Conservation (phyloP, 1,140 invertebrate genomes). For the Zelostemma sp. region DNA sequence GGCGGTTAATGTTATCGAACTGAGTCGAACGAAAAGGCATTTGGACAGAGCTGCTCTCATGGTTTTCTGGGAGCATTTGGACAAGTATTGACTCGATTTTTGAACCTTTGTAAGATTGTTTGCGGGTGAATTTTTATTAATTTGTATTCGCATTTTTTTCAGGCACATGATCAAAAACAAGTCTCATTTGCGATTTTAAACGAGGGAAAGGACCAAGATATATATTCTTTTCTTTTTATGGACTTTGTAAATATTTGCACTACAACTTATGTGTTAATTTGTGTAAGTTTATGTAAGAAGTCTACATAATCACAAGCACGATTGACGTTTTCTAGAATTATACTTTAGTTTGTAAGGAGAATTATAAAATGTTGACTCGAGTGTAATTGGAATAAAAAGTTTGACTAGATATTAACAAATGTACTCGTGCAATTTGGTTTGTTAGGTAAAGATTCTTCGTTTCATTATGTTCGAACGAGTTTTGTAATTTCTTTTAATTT, state of each 20-base stretch:
- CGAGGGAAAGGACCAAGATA: constrained; percentile 26
- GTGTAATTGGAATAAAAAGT: no score
- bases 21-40: constrained; percentile 94
- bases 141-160: no score
- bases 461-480: no score
- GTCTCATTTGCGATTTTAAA: constrained; percentile 89
- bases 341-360: no score
- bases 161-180: constrained; percentile 94
- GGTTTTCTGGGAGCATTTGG: constrained; percentile 97
- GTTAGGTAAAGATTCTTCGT: no score
- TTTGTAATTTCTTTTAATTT: no score
- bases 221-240: constrained; percentile 16
- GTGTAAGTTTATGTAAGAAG: neutral
- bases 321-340: no score
- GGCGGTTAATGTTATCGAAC: constrained; percentile 93
- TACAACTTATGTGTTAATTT: neutral
- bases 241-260: neutral
- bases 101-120: constrained; percentile 41
- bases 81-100: constrained; percentile 83
- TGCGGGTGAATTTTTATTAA: constrained; percentile 66
- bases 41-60: constrained; percentile 95
- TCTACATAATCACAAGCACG: neutral
- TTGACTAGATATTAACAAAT: no score
- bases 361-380: no score
- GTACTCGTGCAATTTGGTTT: no score